phyloP scores from a whole-genome alignment of 1,140 invertebrate genomes.

The Calliphora vicina region DNA sequence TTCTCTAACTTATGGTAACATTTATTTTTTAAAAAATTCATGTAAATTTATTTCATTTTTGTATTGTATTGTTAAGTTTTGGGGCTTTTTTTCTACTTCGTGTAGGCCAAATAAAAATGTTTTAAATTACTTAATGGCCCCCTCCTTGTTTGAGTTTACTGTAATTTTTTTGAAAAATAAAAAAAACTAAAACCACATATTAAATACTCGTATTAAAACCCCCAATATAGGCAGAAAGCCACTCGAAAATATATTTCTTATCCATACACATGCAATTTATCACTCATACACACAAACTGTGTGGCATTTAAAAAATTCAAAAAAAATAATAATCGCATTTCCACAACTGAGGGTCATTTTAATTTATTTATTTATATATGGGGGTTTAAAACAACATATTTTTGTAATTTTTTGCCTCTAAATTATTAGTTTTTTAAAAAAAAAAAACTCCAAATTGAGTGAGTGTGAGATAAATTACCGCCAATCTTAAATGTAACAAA shows the following conservation, averaged over 20 bases:
- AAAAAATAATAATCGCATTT: too few relatives aligned
- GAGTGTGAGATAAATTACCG: not conserved
- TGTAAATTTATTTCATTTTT: too few relatives aligned
- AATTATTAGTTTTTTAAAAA: too few relatives aligned
- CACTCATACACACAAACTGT: not conserved
- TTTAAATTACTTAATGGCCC: not conserved
- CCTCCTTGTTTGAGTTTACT: not conserved
- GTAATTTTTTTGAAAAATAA: not conserved
- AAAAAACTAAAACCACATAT: not conserved
- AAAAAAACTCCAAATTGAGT: not conserved
- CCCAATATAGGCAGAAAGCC: not conserved
- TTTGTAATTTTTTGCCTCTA: not conserved
- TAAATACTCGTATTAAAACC: not conserved
- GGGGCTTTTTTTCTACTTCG: too few relatives aligned
- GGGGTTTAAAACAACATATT: not conserved
- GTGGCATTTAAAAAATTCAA: not conserved
- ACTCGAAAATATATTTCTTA: not conserved
- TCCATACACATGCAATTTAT: not conserved
- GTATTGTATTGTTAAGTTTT: too few relatives aligned
- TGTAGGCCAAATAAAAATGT: not conserved
- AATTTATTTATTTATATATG: not conserved
- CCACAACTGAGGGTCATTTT: not conserved
- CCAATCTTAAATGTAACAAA: not conserved
- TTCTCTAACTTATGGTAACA: too few relatives aligned
- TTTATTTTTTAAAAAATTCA: too few relatives aligned